Evolutionary conservation across 2,797 vertebrate species (phyloP).

Genomic region (Brotula barbata): DNA sequence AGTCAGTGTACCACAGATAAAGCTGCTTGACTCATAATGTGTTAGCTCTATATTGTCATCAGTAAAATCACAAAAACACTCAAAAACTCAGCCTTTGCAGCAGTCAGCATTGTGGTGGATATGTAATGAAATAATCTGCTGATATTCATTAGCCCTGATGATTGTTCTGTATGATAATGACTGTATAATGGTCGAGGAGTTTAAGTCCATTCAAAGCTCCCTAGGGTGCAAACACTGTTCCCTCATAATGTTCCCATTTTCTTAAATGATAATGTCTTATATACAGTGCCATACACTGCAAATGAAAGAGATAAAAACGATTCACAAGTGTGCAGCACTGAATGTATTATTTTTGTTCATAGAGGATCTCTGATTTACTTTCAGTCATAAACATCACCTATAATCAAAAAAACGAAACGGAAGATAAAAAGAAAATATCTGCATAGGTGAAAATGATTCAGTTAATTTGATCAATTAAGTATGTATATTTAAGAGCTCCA

Average conservation of each 20-base stretch:
- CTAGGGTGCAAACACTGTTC: conserved; percentile 37
- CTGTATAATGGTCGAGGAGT: conserved; percentile 44
- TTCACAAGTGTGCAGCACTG: not conserved
- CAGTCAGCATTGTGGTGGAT: conserved; percentile 28
- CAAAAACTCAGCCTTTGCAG: not conserved
- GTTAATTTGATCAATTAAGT: too few species aligned
- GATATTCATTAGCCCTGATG: conserved; percentile 53
- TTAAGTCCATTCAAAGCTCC: conserved; percentile 51
- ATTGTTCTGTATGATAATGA: conserved; percentile 42
- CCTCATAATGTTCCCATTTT: conserved; percentile 31
- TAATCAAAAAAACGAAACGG: too few species aligned
- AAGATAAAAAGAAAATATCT: too few species aligned
- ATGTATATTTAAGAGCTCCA: too few species aligned
- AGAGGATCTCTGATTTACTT: not conserved
- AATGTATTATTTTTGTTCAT: not conserved
- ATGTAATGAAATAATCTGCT: conserved; percentile 46
- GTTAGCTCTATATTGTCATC: not conserved
- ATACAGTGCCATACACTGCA: conserved; percentile 1
- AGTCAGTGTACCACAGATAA: not conserved
- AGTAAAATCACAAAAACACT: not conserved
- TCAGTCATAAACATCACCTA: too few species aligned
- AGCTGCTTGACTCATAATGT: not conserved
- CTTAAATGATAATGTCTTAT: conserved; percentile 14
- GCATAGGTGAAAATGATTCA: too few species aligned
- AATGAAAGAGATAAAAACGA: not conserved